These are phyloP conservation scores for Eupithecia centaureata DNA, from an alignment of 2,888 invertebrate genomes.

Conservation along the genomic window DNA sequence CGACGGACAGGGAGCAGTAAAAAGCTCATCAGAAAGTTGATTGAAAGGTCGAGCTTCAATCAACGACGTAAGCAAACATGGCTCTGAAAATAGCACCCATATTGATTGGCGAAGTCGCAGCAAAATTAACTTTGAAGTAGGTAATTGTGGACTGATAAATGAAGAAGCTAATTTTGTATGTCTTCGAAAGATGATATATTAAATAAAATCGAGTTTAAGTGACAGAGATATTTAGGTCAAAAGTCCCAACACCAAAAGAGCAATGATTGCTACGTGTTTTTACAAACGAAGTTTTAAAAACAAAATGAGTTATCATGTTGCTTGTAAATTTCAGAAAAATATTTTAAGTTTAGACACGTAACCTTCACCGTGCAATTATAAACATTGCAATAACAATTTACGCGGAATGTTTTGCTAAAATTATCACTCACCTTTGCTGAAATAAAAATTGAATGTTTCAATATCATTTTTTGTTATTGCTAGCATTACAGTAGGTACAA, in stretches of 20 bases:
- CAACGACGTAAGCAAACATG: not conserved
- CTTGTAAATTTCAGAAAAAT: not conserved
- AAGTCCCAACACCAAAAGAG: not conserved
- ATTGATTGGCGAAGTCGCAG: slow-evolving; percentile 8
- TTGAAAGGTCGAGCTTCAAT: slow-evolving; percentile 14
- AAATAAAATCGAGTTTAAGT: not conserved
- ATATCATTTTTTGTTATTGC: not conserved
- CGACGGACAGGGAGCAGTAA: not conserved
- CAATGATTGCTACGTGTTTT: not conserved
- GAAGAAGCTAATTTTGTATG: not conserved
- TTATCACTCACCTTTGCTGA: not conserved
- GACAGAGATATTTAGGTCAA: not conserved
- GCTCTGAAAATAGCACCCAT: not conserved
- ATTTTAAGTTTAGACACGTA: not conserved
- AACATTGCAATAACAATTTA: not conserved
- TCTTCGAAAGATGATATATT: not conserved
- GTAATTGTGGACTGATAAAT: not conserved
- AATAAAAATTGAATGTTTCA: not conserved
- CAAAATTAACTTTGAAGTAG: no score
- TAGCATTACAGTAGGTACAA: no score
- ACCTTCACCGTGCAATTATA: not conserved
- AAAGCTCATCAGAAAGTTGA: slow-evolving; percentile 12
- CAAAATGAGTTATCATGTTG: not conserved
- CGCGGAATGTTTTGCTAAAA: not conserved
- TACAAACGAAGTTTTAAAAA: not conserved